A percentile compares a stretch with the other conserved stretches of the same genome.
Evolutionary conservation across 1,140 invertebrate genomes (phyloP).

Genomic region (Drosophila eugracilis): DNA sequence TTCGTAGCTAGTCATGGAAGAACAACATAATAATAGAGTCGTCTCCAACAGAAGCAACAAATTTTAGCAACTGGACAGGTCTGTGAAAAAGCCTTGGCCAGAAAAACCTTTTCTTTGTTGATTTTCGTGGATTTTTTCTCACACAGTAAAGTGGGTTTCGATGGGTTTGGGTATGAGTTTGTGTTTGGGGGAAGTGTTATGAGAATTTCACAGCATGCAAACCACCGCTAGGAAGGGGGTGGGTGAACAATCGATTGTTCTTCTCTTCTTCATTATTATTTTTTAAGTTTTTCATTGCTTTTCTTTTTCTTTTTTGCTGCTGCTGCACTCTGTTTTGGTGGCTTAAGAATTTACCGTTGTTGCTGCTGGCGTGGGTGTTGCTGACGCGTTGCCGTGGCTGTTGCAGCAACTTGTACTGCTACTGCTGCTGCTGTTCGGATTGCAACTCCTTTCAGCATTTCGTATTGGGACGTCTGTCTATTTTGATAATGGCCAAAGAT

Average conservation of each 20-base stretch:
- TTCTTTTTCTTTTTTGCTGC: not conserved
- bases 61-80: conserved; percentile 2
- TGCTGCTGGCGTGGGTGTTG: conserved; percentile 11
- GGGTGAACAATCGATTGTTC: conserved; percentile 28
- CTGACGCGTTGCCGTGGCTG: not conserved
- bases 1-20: not conserved
- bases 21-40: not conserved
- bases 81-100: conserved; percentile 34
- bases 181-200: not conserved
- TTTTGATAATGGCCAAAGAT: conserved; percentile 39
- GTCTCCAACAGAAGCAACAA: not conserved
- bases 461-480: conserved; percentile 30
- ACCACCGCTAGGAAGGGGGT: conserved; percentile 10
- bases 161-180: not conserved
- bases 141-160: not conserved
- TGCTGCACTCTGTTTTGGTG: conserved; percentile 3
- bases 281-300: not conserved
- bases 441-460: conserved; percentile 22
- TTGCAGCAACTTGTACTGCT: not conserved
- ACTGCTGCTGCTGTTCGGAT: conserved; percentile 9
- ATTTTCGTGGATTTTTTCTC: not conserved
- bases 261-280: not conserved
- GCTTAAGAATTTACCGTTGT: conserved; percentile 21
- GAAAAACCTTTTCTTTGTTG: not conserved
- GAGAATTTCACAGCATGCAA: conserved; percentile 33